These are phyloP conservation scores for Oceanodroma leucorhoa DNA, from an alignment of 2,797 vertebrate species.

Conservation along the genomic window DNA sequence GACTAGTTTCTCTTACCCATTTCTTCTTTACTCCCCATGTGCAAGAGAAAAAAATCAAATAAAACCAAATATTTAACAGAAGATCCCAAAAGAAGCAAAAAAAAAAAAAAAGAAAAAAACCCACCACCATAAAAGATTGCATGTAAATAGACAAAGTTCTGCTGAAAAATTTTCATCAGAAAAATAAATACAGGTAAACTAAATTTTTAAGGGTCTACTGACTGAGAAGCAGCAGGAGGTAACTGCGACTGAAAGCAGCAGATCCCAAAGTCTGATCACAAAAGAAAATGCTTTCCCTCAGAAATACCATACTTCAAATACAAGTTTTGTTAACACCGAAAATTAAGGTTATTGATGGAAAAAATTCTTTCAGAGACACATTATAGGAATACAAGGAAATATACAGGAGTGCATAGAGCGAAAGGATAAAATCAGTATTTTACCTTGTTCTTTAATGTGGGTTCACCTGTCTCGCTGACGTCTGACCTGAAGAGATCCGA, in stretches of 20 bases:
- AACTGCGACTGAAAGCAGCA: background rate
- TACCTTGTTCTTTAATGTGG: background rate
- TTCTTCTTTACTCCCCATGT: rapidly evolving
- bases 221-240: background rate
- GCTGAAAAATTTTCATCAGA: background rate
- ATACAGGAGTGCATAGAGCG: rapidly evolving
- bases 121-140: background rate
- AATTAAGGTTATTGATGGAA: background rate
- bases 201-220: background rate
- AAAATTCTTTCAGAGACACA: rapidly evolving
- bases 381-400: background rate
- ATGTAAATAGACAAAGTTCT: background rate
- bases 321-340: background rate
- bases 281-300: background rate
- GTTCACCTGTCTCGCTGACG: background rate
- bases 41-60: background rate
- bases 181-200: background rate
- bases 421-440: background rate
- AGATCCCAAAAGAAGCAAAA: background rate
- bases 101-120: background rate
- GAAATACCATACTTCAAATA: rapidly evolving
- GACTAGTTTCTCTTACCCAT: background rate
- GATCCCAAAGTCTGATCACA: background rate
- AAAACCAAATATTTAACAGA: background rate
- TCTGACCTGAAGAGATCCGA: background rate